Base-by-base conservation (phyloP, 2,888 invertebrate species). In the Antheraea assamensis region DNA sequence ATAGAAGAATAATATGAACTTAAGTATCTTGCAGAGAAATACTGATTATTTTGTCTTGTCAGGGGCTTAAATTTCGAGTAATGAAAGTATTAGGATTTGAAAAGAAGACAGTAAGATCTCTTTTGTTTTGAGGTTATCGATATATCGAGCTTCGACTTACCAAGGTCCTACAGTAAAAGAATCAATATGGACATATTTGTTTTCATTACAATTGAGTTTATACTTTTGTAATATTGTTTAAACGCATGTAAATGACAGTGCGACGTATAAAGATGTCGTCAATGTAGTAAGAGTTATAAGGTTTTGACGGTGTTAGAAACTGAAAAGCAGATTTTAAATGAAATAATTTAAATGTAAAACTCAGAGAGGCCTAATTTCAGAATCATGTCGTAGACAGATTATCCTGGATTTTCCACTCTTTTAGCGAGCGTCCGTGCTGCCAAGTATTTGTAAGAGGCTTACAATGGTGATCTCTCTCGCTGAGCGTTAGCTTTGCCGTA, bases 301-400 rank as follows among this genome's bases (percentile, higher is more conserved):
- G 55, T 70, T 70, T 58, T 52, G 52, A 31, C 49, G 64, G 66
- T 31, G 27, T 30, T 27, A 30, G 27, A 58, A 4, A 72, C 35
- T 68, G 75, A 78, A 70, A 73, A 70, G 72, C 75, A 75, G 78
- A 76, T 74, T 73, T 78, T 76, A 79, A 74, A 75, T 76, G 80
- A 86, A 85, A 79, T 85, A 84, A 87, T 88, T 88, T 87, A 82
- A 83, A 87, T 87, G 86, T 87, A 87, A 88, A 90, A 86, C 82
- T 84, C 80, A 76, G 77, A 76, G 78, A 81, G 78, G 75, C 85
- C 88, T 92, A 92, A 92, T 91, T 92, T 89, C 83, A 82, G 82
- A 91, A 90, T 85, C 90, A 86, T 90, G 92, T 91, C 87, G 85
- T 82, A 83, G 83, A 79, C 83, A 90, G 92, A 92, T 92, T 90